Evolutionary conservation across 2,113 vertebrate genomes (phyloP).

Genomic region (Pelvicachromis taeniatus): DNA sequence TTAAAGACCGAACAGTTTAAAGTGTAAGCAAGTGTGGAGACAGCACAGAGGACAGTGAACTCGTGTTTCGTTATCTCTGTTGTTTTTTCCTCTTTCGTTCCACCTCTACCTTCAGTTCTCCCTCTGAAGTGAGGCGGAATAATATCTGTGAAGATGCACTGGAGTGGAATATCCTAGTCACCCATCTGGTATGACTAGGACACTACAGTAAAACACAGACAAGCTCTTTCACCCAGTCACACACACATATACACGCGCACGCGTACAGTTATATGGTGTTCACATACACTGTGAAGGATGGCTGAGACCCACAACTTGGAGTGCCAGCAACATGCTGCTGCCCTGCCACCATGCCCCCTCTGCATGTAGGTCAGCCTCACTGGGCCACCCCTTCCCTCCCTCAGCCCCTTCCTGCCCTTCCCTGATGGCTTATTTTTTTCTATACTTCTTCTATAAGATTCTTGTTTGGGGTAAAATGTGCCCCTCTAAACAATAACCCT

Average conservation of each 20-base stretch:
- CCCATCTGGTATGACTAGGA: constrained; percentile 27
- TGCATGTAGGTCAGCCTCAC: constrained; percentile 64
- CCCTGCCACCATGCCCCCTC: constrained; percentile 45
- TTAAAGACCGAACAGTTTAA: background rate
- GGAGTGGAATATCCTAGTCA: constrained; percentile 44
- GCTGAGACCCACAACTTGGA: constrained; percentile 33
- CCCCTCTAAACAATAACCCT: background rate
- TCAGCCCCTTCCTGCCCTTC: background rate
- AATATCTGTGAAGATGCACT: constrained; percentile 34
- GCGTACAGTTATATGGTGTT: background rate
- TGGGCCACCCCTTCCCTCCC: constrained; percentile 1
- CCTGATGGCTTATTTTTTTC: background rate
- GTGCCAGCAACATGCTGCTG: constrained; percentile 38
- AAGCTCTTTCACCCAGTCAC: background rate
- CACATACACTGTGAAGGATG: constrained; percentile 19
- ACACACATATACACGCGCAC: background rate
- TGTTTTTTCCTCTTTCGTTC: background rate
- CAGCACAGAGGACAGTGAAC: background rate
- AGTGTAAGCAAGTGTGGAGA: background rate
- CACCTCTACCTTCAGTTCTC: background rate
- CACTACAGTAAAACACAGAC: constrained; percentile 17
- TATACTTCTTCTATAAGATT: too few species aligned
- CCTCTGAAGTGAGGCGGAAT: constrained; percentile 25
- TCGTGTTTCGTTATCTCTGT: background rate
- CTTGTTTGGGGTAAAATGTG: background rate